phyloP scores from a whole-genome alignment of 1,140 invertebrate genomes.

The Cecropterus lyciades region DNA sequence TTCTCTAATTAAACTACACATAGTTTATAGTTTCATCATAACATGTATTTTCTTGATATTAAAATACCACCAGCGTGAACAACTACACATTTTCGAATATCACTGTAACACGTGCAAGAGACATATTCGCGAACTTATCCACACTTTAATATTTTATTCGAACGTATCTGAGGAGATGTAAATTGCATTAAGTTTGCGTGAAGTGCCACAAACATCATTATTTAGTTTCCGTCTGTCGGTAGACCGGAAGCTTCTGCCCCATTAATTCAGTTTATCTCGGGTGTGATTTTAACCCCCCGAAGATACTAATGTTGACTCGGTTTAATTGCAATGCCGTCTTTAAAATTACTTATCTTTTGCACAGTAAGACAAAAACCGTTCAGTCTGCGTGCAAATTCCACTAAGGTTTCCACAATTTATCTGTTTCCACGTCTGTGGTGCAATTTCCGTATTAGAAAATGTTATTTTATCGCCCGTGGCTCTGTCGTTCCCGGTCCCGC shows the following conservation, averaged over 20 bases:
- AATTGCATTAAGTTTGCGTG: slow-evolving; percentile 19
- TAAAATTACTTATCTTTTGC: slow-evolving; percentile 3
- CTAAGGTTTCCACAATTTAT: background rate
- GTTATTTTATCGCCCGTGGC: slow-evolving; percentile 2
- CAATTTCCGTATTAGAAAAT: slow-evolving; percentile 16
- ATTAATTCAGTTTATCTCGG: background rate
- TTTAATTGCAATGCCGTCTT: slow-evolving; percentile 6
- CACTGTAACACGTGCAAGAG: no score
- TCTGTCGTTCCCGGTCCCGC: background rate
- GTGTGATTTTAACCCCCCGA: slow-evolving; percentile 6
- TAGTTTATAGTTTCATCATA: no score
- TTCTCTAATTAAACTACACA: no score
- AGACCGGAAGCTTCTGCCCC: slow-evolving; percentile 4
- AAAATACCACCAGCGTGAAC: no score
- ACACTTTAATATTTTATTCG: no score
- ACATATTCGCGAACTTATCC: no score
- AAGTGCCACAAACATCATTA: slow-evolving; percentile 9
- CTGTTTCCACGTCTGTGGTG: background rate
- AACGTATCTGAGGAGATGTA: background rate
- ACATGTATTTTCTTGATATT: no score
- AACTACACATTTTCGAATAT: no score
- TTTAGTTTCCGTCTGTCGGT: slow-evolving; percentile 1
- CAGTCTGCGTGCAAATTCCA: background rate
- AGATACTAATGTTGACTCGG: slow-evolving; percentile 10
- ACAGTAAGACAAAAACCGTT: background rate